Evolutionary conservation across 2,888 invertebrate genomes (phyloP).

Genomic region (Lapara coniferarum): DNA sequence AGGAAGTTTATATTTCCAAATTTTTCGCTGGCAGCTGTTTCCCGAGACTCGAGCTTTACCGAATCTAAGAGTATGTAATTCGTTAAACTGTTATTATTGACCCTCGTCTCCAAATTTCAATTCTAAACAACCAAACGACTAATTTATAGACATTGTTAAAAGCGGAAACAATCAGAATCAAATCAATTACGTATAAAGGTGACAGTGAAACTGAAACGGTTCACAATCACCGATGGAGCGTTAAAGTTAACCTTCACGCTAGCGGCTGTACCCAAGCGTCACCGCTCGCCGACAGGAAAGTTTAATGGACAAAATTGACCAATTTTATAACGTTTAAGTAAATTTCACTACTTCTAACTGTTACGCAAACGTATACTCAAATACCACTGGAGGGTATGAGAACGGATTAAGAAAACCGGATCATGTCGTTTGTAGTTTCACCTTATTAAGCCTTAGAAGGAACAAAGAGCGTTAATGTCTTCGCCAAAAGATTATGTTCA

Average conservation of each 20-base stretch:
- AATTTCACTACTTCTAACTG: conserved; percentile 18
- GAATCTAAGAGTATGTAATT: too few species aligned
- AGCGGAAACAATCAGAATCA: background rate
- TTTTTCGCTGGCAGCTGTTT: too few species aligned
- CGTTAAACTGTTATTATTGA: too few species aligned
- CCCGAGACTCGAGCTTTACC: too few species aligned
- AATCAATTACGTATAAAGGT: background rate
- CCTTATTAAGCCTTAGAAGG: background rate
- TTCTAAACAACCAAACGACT: too few species aligned
- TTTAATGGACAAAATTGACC: conserved; percentile 17
- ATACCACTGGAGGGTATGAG: too few species aligned
- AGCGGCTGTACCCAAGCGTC: background rate
- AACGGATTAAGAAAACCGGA: too few species aligned
- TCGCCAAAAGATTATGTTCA: too few species aligned
- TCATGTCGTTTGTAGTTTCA: too few species aligned
- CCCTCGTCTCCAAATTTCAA: too few species aligned
- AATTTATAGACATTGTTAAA: background rate
- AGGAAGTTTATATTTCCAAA: too few species aligned
- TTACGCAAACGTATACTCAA: conserved; percentile 3
- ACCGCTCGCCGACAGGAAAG: conserved; percentile 1
- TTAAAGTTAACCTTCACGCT: conserved; percentile 17
- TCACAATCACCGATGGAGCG: conserved; percentile 10
- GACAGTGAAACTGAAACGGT: background rate
- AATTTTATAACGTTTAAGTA: conserved; percentile 19
- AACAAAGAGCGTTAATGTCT: too few species aligned